Percentiles rank a stretch among this genome's conserved stretches.
Evolutionary conservation across 2,797 vertebrate genomes (phyloP).

Genomic region (Ptychobarbus kaznakovi): DNA sequence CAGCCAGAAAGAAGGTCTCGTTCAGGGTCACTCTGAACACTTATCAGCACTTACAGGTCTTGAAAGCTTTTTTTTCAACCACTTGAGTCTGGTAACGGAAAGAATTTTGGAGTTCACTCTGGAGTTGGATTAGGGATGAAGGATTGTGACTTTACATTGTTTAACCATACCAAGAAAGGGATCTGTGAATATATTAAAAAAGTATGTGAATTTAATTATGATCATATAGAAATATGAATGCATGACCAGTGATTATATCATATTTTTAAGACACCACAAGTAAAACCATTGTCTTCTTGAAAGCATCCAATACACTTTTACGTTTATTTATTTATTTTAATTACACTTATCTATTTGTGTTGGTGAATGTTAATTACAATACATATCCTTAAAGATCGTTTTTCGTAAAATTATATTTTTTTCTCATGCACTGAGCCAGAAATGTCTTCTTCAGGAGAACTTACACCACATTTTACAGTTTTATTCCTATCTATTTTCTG

Average conservation of each 20-base stretch:
- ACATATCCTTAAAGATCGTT: not conserved
- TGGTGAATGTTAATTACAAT: not conserved
- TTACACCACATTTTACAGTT: no score
- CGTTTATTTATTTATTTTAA: not conserved
- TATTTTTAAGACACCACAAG: not conserved
- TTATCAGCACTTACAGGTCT: slow-evolving; percentile 41
- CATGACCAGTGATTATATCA: not conserved
- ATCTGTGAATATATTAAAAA: not conserved
- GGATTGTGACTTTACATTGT: no score
- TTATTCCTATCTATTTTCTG: no score
- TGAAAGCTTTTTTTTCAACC: slow-evolving; percentile 32
- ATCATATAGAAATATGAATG: not conserved
- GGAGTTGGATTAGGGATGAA: not conserved
- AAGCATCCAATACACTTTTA: not conserved
- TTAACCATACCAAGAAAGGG: not conserved
- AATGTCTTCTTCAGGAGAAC: not conserved
- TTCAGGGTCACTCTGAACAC: slow-evolving; percentile 31
- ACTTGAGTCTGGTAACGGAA: slow-evolving; percentile 42
- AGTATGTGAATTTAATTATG: not conserved
- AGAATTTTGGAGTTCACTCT: slow-evolving; percentile 24
- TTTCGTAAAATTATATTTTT: no score
- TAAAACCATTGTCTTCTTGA: not conserved
- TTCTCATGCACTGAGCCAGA: no score
- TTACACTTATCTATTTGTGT: not conserved
- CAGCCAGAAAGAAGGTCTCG: not conserved